Conservation (phyloP, 2,113 vertebrate genomes). For the Cephalopholis sonnerati region DNA sequence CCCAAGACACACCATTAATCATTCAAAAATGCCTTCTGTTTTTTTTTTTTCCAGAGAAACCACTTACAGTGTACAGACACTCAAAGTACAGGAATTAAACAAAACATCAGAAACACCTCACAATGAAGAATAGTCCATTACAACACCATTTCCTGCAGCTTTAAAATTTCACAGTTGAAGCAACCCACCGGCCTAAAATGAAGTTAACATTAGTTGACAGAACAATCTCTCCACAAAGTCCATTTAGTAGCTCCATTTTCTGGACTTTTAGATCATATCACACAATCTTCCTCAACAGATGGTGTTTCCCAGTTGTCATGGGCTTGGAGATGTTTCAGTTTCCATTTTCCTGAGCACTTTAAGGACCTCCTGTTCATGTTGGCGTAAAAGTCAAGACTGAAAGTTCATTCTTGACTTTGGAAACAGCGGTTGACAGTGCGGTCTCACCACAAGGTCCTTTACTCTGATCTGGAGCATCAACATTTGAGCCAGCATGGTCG, state of each 20-base stretch:
- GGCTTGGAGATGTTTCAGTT: background rate
- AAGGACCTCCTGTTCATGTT: slow-evolving; percentile 2
- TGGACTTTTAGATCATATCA: background rate
- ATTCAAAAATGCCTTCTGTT: background rate
- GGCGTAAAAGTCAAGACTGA: background rate
- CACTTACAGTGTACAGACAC: background rate
- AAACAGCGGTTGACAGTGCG: background rate
- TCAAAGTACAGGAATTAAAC: background rate
- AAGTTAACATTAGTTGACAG: background rate
- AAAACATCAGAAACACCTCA: background rate
- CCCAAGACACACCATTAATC: background rate
- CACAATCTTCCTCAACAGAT: background rate
- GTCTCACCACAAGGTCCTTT: background rate
- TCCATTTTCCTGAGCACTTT: background rate
- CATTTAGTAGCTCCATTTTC: background rate
- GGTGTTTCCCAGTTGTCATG: background rate
- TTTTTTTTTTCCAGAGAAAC: background rate
- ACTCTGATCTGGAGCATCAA: background rate
- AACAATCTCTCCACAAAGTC: background rate
- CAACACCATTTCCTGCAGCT: background rate
- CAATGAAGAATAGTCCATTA: background rate
- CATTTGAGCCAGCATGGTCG: background rate
- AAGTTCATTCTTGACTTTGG: background rate
- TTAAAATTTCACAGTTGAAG: background rate
- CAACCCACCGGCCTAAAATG: background rate